Percentiles rank a stretch among this genome's conserved stretches.
Conservation (phyloP, 2,797 vertebrate genomes). For the Smutsia temminckii region DNA sequence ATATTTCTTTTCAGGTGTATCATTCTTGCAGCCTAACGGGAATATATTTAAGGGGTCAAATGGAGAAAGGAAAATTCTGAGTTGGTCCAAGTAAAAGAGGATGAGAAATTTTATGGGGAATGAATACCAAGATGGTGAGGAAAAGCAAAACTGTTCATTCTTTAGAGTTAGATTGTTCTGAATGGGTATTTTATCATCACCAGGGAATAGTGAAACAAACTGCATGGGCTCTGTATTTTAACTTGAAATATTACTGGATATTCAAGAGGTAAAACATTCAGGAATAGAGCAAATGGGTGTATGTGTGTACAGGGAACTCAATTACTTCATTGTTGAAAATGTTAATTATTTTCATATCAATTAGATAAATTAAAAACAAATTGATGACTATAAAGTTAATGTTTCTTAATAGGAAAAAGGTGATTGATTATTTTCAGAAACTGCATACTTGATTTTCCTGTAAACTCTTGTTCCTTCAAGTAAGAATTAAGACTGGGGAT, state of each 20-base stretch:
- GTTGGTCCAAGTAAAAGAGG: background rate
- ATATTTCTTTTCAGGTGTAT: background rate
- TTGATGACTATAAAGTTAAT: background rate
- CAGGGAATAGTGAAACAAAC: background rate
- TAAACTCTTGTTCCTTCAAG: background rate
- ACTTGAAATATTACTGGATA: background rate
- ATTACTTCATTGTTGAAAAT: background rate
- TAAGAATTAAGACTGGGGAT: background rate
- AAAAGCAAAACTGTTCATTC: background rate
- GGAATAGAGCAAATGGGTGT: background rate
- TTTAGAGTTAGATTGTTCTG: background rate
- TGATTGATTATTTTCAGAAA: background rate
- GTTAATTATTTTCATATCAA: background rate
- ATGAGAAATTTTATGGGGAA: background rate
- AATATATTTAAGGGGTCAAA: background rate
- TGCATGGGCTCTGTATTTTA: background rate
- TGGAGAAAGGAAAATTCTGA: background rate
- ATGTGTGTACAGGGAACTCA: background rate
- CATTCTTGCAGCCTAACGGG: background rate
- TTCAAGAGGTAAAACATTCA: background rate
- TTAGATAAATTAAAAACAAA: background rate
- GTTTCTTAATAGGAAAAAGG: background rate
- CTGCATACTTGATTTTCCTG: background rate
- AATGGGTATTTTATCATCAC: background rate
- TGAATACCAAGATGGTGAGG: background rate